Conservation (phyloP, 2,888 invertebrate genomes). For the Coremacera marginata region DNA sequence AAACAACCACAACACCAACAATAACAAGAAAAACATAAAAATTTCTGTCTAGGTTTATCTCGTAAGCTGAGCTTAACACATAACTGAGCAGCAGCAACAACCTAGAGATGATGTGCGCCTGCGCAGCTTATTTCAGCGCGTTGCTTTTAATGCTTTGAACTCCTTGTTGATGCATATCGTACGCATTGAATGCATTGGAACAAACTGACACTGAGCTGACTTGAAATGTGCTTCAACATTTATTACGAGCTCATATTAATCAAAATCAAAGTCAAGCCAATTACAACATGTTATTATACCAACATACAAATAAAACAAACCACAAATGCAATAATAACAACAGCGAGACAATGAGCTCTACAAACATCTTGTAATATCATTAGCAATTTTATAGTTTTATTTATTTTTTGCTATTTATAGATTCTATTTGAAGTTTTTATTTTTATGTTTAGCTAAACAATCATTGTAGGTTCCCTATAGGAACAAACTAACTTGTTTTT, state of each 20-base stretch:
- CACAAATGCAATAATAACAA: constrained; percentile 45
- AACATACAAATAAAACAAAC: constrained; percentile 2
- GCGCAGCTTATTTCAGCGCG: background rate
- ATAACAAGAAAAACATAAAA: no score
- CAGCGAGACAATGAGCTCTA: background rate
- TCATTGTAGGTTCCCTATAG: background rate
- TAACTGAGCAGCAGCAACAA: no score
- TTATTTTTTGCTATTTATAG: no score
- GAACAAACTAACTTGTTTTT: no score
- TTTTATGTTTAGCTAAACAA: background rate
- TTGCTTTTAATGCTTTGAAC: background rate
- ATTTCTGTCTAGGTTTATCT: no score
- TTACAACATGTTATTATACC: background rate
- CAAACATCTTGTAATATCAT: background rate
- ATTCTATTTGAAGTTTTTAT: background rate
- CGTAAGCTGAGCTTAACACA: background rate
- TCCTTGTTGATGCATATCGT: background rate
- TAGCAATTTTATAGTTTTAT: no score
- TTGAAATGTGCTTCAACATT: constrained; percentile 21
- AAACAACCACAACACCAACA: no score
- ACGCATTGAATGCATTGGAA: background rate
- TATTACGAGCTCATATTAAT: constrained; percentile 15
- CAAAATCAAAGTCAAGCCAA: constrained; percentile 28
- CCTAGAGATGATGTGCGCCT: background rate
- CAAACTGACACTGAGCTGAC: constrained; percentile 22